Conservation (phyloP, 2,797 vertebrate species). For the Girardinus metallicus region DNA sequence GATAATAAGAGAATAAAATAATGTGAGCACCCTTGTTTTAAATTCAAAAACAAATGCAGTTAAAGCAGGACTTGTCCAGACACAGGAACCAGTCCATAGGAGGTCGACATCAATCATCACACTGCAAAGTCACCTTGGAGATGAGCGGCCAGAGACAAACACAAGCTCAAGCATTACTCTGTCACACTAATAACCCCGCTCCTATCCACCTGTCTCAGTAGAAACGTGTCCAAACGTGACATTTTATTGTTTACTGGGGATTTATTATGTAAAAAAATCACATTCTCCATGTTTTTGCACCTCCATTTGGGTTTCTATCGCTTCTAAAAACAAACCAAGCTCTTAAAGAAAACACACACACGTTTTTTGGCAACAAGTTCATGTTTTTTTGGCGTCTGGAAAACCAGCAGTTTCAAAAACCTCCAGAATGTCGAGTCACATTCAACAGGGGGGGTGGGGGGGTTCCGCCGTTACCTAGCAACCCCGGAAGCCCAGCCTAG, state of each 20-base stretch:
- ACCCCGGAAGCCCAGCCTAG: too few relatives aligned
- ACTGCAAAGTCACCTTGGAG: constrained; percentile 58
- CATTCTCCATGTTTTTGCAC: too few relatives aligned
- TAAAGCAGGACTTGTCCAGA: not conserved
- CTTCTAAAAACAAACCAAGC: too few relatives aligned
- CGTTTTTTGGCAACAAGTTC: too few relatives aligned
- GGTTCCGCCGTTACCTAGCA: too few relatives aligned
- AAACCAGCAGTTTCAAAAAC: too few relatives aligned
- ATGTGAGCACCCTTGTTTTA: not conserved
- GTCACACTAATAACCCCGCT: constrained; percentile 46
- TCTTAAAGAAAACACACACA: too few relatives aligned
- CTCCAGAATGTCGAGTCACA: too few relatives aligned
- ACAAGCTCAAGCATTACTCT: constrained; percentile 8
- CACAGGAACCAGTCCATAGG: constrained; percentile 5
- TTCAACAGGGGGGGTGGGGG: too few relatives aligned
- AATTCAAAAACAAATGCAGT: not conserved
- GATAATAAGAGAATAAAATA: not conserved
- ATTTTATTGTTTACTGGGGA: constrained; percentile 31
- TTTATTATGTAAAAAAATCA: too few relatives aligned
- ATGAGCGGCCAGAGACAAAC: constrained; percentile 2
- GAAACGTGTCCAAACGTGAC: constrained; percentile 61
- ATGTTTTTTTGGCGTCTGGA: too few relatives aligned
- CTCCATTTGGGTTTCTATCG: too few relatives aligned
- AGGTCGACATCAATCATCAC: constrained; percentile 40
- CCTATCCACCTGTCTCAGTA: constrained; percentile 30